Evolutionary conservation across 2,888 invertebrate species (phyloP), one percentile per base, ranked within the genome.

Genomic region (Erebia palarica): DNA sequence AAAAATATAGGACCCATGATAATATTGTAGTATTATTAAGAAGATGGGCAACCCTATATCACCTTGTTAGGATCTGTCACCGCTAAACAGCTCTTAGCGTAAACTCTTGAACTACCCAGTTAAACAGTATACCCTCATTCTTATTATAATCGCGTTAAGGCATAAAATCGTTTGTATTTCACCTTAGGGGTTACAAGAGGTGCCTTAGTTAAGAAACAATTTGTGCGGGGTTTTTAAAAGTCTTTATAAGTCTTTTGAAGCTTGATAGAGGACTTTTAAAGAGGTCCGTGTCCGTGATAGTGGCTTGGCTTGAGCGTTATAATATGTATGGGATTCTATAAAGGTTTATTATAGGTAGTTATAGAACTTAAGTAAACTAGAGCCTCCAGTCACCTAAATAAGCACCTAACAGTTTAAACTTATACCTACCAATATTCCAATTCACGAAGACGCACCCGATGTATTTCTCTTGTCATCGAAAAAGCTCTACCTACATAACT

Each of bases 51-150:
- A 68, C 76, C 75, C 72, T 77, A 71, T 3, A 16, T 57, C 11
- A 21, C 57, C 74, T 77, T 73, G 76, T 77, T 77, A 77, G 72
- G 59, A 70, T 68, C 74, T 74, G 75, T 77, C 76, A 77, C 74
- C 74, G 71, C 71, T 71, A 73, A 73, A 57, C 71, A 74, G 60
- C 74, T 71, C 72, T 73, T 57, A 75, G 53, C 57, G 21, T 65
- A 57, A 36, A 36, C 73, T 51, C 51, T 65, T 69, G 68, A 65
- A 69, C 70, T 67, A 69, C 70, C 65, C 67, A 74, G 66, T 70
- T 65, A 65, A 68, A 55, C 18, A 11, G 1, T 57, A n/a, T 21
- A 72, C 11, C 44, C 14, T 68, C 9, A 58, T 47, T 67, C 44
- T 64, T 75, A 74, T n/a, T 0, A 0, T 11, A 4, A 18, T 10